Evolutionary conservation across 1,140 invertebrate genomes (phyloP).

Genomic region (Cotesia vestalis): DNA sequence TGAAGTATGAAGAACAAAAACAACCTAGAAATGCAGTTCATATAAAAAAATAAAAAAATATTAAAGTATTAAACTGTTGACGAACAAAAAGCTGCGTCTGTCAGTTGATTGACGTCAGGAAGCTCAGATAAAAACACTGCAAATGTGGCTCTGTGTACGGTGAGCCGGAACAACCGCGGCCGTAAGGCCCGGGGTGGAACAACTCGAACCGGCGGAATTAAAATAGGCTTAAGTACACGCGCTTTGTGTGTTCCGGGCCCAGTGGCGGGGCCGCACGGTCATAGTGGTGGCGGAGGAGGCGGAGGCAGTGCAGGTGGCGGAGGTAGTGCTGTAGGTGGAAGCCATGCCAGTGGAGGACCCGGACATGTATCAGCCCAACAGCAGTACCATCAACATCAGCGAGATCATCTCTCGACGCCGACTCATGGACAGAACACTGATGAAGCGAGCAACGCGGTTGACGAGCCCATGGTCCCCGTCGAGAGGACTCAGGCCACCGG

Average conservation of each 20-base stretch:
- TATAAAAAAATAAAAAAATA: too few species aligned
- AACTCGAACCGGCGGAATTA: slow-evolving; percentile 44
- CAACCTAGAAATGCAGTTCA: too few species aligned
- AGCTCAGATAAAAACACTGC: slow-evolving; percentile 48
- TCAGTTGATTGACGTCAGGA: slow-evolving; percentile 32
- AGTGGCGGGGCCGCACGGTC: slow-evolving; percentile 41
- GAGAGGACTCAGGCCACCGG: slow-evolving; percentile 56
- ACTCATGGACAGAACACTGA: slow-evolving; percentile 32
- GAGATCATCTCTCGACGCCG: slow-evolving; percentile 14
- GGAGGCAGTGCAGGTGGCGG: slow-evolving; percentile 38
- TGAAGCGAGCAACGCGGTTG: slow-evolving; percentile 39
- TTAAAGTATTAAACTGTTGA: neutral
- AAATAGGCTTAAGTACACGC: slow-evolving; percentile 52
- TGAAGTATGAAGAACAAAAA: too few species aligned
- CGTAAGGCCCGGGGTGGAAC: slow-evolving; percentile 51
- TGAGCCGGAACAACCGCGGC: slow-evolving; percentile 56
- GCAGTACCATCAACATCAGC: slow-evolving; percentile 26
- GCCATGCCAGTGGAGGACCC: slow-evolving; percentile 13
- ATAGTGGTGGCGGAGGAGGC: slow-evolving; percentile 40
- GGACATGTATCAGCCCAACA: slow-evolving; percentile 34
- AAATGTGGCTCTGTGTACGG: slow-evolving; percentile 64
- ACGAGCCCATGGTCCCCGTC: slow-evolving; percentile 57
- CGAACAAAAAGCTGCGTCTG: neutral
- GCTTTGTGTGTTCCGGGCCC: slow-evolving; percentile 51
- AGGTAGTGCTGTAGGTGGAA: slow-evolving; percentile 31